Evolutionary conservation across 2,888 invertebrate species (phyloP).

Genomic region (Sinhomidia bicolor): DNA sequence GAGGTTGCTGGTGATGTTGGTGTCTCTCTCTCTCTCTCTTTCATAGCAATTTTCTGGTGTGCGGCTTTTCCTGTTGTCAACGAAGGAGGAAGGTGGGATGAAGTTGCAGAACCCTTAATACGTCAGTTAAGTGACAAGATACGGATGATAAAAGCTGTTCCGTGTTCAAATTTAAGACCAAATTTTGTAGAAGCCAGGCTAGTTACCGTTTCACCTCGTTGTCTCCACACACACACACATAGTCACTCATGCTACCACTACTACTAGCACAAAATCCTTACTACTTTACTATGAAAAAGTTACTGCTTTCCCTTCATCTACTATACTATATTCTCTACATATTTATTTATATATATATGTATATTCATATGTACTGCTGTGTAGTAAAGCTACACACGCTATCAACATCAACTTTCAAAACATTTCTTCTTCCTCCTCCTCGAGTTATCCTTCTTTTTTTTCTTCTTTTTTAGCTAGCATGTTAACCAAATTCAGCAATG

Average conservation of each 20-base stretch:
- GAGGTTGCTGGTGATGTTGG: conserved; percentile 26
- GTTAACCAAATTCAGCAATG: neutral
- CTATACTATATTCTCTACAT: neutral
- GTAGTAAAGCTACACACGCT: conserved; percentile 1
- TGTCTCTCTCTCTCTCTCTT: conserved; percentile 12
- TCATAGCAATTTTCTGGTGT: conserved; percentile 64
- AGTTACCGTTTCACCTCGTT: conserved; percentile 66
- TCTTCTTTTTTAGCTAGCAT: neutral
- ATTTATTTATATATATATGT: neutral
- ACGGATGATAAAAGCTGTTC: conserved; percentile 80
- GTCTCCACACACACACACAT: conserved; percentile 21
- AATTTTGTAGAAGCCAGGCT: conserved; percentile 64
- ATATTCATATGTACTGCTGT: neutral
- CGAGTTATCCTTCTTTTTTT: too few species aligned
- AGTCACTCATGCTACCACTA: neutral
- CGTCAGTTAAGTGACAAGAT: conserved; percentile 75
- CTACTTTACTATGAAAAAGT: conserved; percentile 41
- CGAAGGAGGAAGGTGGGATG: conserved; percentile 67
- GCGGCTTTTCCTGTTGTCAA: conserved; percentile 73
- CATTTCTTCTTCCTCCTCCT: neutral
- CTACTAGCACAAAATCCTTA: neutral
- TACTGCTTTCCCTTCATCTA: neutral
- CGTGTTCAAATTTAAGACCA: conserved; percentile 79
- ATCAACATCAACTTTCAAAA: conserved; percentile 41
- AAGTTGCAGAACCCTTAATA: conserved; percentile 74